Base-by-base conservation (phyloP, 2,113 vertebrate genomes). In the Danionella cerebrum region DNA sequence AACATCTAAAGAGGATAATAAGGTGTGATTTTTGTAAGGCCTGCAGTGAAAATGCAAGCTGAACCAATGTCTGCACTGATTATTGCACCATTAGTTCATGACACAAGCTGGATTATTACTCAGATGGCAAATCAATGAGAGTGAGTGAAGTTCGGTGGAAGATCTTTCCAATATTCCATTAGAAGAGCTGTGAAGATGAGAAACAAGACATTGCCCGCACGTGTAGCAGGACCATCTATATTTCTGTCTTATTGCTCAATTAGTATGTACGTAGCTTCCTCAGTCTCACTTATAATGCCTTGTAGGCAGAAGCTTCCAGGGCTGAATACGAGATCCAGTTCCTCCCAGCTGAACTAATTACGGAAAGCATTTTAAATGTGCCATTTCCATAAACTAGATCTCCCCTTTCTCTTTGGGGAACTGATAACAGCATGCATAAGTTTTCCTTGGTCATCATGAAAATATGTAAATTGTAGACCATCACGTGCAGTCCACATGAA, bases 291-390 rank as follows among this genome's bases (percentile, higher is more conserved):
- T 66, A 53, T 48, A 69, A 72, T 76, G 48, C 59, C 39, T 60
- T 54, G 41, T 42, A 76, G 68, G 58, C 45, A 29, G 18, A 54
- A 35, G 53, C 70, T 69, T 13, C 55, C 33, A 35, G 51, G 16
- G 11, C 16, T 35, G 36, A 73, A 66, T 59, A 65, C 13, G 62
- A 54, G 54, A 39, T 11, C 38, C 42, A 14, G 31, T 62, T 24
- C 62, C 53, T 63, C 66, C 54, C 70, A 62, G 70, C 53, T 31
- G 70, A 72, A 64, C 55, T 76, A 76, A 73, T 76, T 70, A 73
- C 19, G 57, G 47, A 62, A 62, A 66, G 64, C 33, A 70, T 65
- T 76, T 76, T 66, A 72, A 57, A 62, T 21, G 24, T 27, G 59
- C 55, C 59, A 67, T 67, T 75, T 75, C 55, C 63, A 75, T 63